A percentile compares a stretch with the other conserved stretches of the same genome.
These are phyloP conservation scores for Drosophila yooni DNA, from an alignment of 2,888 invertebrate genomes.

Conservation along the genomic window DNA sequence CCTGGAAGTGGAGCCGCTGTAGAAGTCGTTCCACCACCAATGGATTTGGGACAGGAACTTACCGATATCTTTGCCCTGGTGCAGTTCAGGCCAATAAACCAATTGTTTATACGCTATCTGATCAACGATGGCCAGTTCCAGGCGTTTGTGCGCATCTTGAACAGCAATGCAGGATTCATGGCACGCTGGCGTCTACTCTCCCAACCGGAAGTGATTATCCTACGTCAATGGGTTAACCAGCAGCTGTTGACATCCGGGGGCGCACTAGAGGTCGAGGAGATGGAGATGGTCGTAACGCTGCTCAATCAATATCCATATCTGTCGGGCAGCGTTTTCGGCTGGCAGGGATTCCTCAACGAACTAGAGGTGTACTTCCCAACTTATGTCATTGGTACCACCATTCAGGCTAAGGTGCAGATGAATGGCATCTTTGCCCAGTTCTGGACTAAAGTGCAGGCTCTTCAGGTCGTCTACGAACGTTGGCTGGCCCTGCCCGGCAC, in stretches of 20 bases:
- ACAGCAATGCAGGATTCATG: slow-evolving; percentile 66
- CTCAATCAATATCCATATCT: slow-evolving; percentile 69
- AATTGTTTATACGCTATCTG: slow-evolving; percentile 73
- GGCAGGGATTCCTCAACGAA: slow-evolving; percentile 81
- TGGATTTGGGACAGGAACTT: slow-evolving; percentile 65
- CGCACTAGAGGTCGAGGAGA: slow-evolving; percentile 66
- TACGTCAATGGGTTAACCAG: slow-evolving; percentile 74
- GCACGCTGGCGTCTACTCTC: slow-evolving; percentile 67
- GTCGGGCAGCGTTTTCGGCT: slow-evolving; percentile 75
- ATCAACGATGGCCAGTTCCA: slow-evolving; percentile 82
- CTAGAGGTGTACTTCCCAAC: slow-evolving; percentile 73
- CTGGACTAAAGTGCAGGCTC: slow-evolving; percentile 60
- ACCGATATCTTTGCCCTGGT: slow-evolving; percentile 65
- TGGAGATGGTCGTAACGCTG: slow-evolving; percentile 60
- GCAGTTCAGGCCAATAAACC: slow-evolving; percentile 65
- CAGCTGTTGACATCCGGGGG: slow-evolving; percentile 64
- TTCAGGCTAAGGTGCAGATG: slow-evolving; percentile 70
- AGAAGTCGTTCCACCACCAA: slow-evolving; percentile 33
- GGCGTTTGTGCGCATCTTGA: slow-evolving; percentile 76
- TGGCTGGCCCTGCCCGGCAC: slow-evolving; percentile 67
- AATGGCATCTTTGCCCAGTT: slow-evolving; percentile 77
- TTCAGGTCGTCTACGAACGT: slow-evolving; percentile 79
- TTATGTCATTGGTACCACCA: slow-evolving; percentile 65
- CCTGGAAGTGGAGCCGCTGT: background rate
- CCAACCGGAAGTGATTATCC: slow-evolving; percentile 78